These are phyloP conservation scores for Drosophila malerkotliana DNA, from an alignment of 1,140 invertebrate genomes.

Conservation along the genomic window DNA sequence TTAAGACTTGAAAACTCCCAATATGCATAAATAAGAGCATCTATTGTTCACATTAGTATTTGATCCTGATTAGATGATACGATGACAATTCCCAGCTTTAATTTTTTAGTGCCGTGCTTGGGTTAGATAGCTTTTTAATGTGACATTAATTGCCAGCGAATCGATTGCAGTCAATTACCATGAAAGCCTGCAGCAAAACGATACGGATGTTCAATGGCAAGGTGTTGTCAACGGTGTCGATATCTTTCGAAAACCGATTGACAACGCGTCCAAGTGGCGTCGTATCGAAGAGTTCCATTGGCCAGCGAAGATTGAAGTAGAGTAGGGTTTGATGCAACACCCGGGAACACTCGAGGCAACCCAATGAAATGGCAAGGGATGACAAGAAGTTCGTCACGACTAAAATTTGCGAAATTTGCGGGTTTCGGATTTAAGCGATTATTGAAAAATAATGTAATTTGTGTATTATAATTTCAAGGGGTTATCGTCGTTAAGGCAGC, in stretches of 20 bases:
- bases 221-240: constrained; percentile 88
- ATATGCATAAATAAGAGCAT: background rate
- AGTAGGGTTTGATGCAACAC: constrained; percentile 87
- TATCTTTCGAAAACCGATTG: constrained; percentile 91
- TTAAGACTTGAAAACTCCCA: background rate
- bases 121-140: constrained; percentile 4
- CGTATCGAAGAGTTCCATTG: constrained; percentile 91
- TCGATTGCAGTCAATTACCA: constrained; percentile 70
- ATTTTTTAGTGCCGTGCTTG: constrained; percentile 11
- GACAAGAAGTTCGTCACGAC: constrained; percentile 80
- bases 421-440: constrained; percentile 10
- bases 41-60: background rate
- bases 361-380: constrained; percentile 83
- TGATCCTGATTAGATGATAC: constrained; percentile 15
- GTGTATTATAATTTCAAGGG: background rate
- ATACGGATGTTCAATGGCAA: constrained; percentile 84
- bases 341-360: constrained; percentile 75
- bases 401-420: constrained; percentile 43
- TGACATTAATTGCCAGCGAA: constrained; percentile 8
- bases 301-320: constrained; percentile 87
- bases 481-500: background rate
- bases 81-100: background rate
- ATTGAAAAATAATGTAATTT: constrained; percentile 9
- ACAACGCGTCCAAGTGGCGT: constrained; percentile 91
- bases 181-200: constrained; percentile 74